Evolutionary conservation across 2,888 invertebrate species (phyloP), one percentile per base, ranked within the genome.

Genomic region (Uloborus plumipes): DNA sequence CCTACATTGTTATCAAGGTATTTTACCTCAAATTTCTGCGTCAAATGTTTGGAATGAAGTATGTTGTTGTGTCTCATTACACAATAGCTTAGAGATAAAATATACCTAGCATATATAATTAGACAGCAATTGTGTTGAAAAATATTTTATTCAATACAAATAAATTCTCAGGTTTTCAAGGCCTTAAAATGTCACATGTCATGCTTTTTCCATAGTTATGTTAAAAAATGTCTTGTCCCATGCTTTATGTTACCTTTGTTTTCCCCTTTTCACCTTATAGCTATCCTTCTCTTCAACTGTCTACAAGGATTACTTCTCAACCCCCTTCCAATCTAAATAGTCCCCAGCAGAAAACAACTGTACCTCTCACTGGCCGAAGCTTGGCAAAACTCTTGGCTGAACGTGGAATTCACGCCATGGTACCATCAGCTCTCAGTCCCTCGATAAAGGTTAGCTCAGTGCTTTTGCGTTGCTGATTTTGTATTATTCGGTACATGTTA

Each of bases 331-430:
- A 75, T 14, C 53, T 86, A 51, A 85, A 84, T 71, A 86, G 86
- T 71, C 86, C 86, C 14, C 86, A 86, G 67, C 84, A 80, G 18
- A 83, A 66, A 70, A 77, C 85, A 18, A 93, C 93, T 76, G 94
- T 94, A 2, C 94, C 93, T 88, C 49, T 80, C 39, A 94, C 94
- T n/a, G 93, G 93, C 0, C 89, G 92, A 15, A 93, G 94, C 0
- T 89, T 95, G 51, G 94, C 94, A 18, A 93, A 94, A 86, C 92
- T 95, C 92, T 88, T 96, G 87, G 92, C 95, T 87, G 93, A 94
- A 89, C 91, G 94, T 85, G 94, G 94, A 62, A 93, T 93, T 81
- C 92, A 93, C 89, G 93, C 93, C 16, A 92, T 92, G 0, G 93
- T 93, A n/a, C 93, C 93, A 7, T 93, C 86, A 26, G 85, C 82